A percentile compares a stretch with the other conserved stretches of the same genome.
These are phyloP conservation scores for Climacteris rufus DNA, from an alignment of 2,113 vertebrate species.

Conservation along the genomic window DNA sequence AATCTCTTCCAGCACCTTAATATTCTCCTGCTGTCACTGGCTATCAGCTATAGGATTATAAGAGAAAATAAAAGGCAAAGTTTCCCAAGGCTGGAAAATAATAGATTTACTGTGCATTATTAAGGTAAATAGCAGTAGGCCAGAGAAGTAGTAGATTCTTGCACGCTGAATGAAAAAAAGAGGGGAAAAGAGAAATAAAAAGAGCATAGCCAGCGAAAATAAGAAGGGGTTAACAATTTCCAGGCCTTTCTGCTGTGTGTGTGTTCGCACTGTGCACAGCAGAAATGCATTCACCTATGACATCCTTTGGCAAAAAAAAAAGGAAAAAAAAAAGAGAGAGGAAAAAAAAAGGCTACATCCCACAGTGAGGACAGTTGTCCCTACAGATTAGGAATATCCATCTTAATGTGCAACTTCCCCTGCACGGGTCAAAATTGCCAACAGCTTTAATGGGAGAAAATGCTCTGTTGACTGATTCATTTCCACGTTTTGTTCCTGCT, in stretches of 20 bases:
- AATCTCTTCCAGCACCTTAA: background rate
- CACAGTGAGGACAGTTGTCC: slow-evolving; percentile 58
- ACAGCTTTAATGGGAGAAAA: slow-evolving; percentile 76
- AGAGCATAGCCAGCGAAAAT: background rate
- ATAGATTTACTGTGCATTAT: slow-evolving; percentile 19
- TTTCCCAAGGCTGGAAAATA: slow-evolving; percentile 31
- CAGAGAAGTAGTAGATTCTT: background rate
- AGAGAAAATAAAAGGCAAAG: slow-evolving; percentile 34
- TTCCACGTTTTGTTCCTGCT: slow-evolving; percentile 83
- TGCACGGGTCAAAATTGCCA: slow-evolving; percentile 73
- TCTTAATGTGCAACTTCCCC: slow-evolving; percentile 77
- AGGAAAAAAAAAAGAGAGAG: accelerated
- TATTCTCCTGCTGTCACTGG: background rate
- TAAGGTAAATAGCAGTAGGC: slow-evolving; percentile 8
- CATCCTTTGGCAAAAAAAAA: slow-evolving; percentile 49
- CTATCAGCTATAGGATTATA: slow-evolving; percentile 16
- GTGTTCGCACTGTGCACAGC: slow-evolving; percentile 37
- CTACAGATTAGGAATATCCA: slow-evolving; percentile 70
- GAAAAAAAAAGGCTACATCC: slow-evolving; percentile 15
- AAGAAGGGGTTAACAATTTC: slow-evolving; percentile 48
- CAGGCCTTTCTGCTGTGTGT: slow-evolving; percentile 19
- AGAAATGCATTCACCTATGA: slow-evolving; percentile 63
- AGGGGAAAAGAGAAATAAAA: background rate
- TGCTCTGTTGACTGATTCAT: slow-evolving; percentile 83
- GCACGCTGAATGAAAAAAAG: background rate